Evolutionary conservation across 1,140 invertebrate genomes (phyloP).

Genomic region (Drosophila lini): DNA sequence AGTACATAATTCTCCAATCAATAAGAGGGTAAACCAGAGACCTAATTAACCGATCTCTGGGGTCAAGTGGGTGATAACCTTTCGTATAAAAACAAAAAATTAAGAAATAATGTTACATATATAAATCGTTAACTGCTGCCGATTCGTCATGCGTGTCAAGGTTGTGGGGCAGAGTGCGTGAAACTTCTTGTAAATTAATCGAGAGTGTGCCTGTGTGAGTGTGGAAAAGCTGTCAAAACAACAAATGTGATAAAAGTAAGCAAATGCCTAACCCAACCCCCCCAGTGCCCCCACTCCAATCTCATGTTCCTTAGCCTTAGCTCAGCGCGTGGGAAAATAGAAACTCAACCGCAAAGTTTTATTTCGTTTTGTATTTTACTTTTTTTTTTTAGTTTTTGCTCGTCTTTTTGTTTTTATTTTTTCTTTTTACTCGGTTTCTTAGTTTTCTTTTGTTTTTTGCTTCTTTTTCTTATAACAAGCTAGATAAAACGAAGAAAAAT

Average conservation of each 20-base stretch:
- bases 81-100: background rate
- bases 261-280: conserved; percentile 42
- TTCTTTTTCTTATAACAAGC: conserved; percentile 33
- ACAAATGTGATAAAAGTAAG: conserved; percentile 66
- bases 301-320: conserved; percentile 31
- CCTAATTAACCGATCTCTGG: conserved; percentile 1
- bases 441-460: background rate
- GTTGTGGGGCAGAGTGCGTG: conserved; percentile 46
- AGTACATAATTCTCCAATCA: background rate
- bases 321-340: conserved; percentile 65
- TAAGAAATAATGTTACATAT: conserved; percentile 4
- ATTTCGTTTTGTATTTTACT: conserved; percentile 45
- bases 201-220: conserved; percentile 19
- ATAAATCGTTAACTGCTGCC: conserved; percentile 21
- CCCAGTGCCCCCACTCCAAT: conserved; percentile 5
- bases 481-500: conserved; percentile 40
- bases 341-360: conserved; percentile 57
- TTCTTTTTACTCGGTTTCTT: conserved; percentile 3
- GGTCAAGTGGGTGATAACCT: conserved; percentile 17
- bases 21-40: background rate
- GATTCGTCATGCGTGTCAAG: conserved; percentile 52
- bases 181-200: conserved; percentile 61
- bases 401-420: conserved; percentile 16
- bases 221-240: conserved; percentile 56
- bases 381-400: conserved; percentile 18